A percentile compares a stretch with the other conserved stretches of the same genome.
phyloP scores from a whole-genome alignment of 1,140 invertebrate species.

The Brachystomella parvula region DNA sequence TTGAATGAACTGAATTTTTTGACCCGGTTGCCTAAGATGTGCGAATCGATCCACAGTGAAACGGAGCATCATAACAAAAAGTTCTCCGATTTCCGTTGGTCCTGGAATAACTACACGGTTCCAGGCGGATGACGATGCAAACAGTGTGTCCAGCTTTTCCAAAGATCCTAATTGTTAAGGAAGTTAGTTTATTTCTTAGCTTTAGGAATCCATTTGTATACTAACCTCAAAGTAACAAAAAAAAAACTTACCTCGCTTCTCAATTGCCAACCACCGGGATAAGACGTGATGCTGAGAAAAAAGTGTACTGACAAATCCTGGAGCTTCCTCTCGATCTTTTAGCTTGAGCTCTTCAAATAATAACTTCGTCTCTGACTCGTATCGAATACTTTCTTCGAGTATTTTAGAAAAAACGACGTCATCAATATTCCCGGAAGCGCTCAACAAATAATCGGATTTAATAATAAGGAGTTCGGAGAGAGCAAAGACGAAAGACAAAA shows the following conservation, averaged over 20 bases:
- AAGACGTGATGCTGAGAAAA: slow-evolving; percentile 33
- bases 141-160: slow-evolving; percentile 36
- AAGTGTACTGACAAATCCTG: slow-evolving; percentile 31
- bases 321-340: slow-evolving; percentile 18
- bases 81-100: slow-evolving; percentile 32
- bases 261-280: slow-evolving; percentile 33
- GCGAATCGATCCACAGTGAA: slow-evolving; percentile 33
- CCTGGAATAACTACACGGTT: slow-evolving; percentile 29
- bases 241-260: slow-evolving; percentile 24
- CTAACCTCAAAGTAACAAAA: too few species aligned
- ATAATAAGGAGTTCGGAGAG: slow-evolving; percentile 30
- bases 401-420: slow-evolving; percentile 33
- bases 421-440: slow-evolving; percentile 7
- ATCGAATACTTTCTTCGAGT: slow-evolving; percentile 33
- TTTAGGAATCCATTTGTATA: too few species aligned
- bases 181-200: background rate
- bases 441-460: slow-evolving; percentile 31
- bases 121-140: slow-evolving; percentile 35
- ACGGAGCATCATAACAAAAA: slow-evolving; percentile 31
- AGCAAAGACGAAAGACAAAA: slow-evolving; percentile 28
- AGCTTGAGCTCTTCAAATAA: slow-evolving; percentile 19
- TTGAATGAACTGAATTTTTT: slow-evolving; percentile 30
- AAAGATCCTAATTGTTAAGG: slow-evolving; percentile 18
- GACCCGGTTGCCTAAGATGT: slow-evolving; percentile 28
- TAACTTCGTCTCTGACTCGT: slow-evolving; percentile 29